phyloP scores from a whole-genome alignment of 2,113 vertebrate species.

The Caloenas nicobarica region DNA sequence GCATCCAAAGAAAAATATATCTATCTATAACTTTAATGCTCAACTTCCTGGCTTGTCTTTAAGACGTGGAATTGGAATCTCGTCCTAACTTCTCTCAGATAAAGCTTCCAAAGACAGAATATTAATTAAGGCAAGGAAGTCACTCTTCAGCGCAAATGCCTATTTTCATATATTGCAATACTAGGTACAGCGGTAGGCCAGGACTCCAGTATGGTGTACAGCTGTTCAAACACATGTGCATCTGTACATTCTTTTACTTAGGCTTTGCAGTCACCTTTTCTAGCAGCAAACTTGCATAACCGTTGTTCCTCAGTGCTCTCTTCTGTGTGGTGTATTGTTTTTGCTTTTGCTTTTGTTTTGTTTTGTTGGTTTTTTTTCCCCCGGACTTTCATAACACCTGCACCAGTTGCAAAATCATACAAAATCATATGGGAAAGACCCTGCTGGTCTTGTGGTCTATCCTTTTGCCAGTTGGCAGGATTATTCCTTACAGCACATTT shows the following conservation, averaged over 20 bases:
- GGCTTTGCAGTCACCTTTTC: neutral
- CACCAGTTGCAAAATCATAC: neutral
- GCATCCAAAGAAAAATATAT: neutral
- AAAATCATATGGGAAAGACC: neutral
- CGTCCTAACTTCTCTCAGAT: neutral
- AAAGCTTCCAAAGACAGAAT: neutral
- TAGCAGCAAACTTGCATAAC: too few relatives aligned
- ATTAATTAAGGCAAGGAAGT: neutral
- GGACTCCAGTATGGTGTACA: neutral
- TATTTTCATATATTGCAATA: rapidly evolving
- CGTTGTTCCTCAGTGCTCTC: rapidly evolving
- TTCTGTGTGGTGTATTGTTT: neutral
- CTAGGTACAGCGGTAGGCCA: neutral
- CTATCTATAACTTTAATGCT: neutral
- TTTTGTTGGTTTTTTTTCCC: too few relatives aligned
- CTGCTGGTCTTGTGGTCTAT: neutral
- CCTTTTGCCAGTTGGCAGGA: slow-evolving; percentile 29
- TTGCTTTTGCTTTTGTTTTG: too few relatives aligned
- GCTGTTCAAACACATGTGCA: neutral
- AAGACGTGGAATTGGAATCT: neutral
- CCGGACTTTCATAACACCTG: neutral
- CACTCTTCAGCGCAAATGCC: neutral
- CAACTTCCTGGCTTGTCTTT: neutral
- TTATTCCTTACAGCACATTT: slow-evolving; percentile 22
- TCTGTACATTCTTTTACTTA: neutral